Evolutionary conservation across 23 tunicate genomes (phyloP).

Genomic region (Phallusia fumigata): DNA sequence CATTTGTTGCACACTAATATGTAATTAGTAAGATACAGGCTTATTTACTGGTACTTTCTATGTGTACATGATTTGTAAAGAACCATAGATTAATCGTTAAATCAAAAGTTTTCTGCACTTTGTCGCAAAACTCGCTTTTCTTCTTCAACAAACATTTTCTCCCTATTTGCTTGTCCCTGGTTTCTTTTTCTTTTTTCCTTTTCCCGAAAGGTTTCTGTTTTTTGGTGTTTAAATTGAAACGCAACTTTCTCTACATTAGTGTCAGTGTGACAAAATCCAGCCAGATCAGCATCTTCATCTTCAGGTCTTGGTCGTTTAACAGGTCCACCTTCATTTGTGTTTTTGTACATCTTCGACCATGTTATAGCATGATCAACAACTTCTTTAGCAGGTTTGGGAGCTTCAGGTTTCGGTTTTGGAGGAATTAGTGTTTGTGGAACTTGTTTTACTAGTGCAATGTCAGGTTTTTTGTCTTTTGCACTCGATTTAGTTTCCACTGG

Average conservation of each 20-base stretch:
- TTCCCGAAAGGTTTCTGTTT: constrained; percentile 21
- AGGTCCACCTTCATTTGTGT: constrained; percentile 23
- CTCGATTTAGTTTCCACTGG: constrained; percentile 58
- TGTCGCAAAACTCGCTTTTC: constrained; percentile 74
- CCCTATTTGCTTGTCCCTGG: constrained; percentile 66
- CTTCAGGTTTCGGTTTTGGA: constrained; percentile 18
- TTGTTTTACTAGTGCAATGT: constrained; percentile 69
- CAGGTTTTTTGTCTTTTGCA: constrained; percentile 46
- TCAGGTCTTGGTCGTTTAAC: constrained; percentile 59
- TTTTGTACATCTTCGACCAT: constrained; percentile 94
- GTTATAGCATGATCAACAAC: constrained; percentile 66
- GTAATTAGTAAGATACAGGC: too few species aligned
- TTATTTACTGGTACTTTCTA: too few species aligned
- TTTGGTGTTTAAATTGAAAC: constrained; percentile 49
- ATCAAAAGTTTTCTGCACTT: constrained; percentile 30
- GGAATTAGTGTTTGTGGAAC: constrained; percentile 58
- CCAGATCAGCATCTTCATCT: constrained; percentile 69
- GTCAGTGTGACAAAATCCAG: constrained; percentile 83
- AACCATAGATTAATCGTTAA: too few species aligned
- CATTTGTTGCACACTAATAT: too few species aligned
- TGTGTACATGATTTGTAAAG: too few species aligned
- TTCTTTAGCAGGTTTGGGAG: constrained; percentile 6
- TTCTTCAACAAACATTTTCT: constrained; percentile 87
- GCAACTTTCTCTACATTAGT: constrained; percentile 58
- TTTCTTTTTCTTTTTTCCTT: constrained; percentile 67